These are phyloP conservation scores for Hystrix brachyura DNA, from an alignment of 2,113 vertebrate genomes.

Conservation along the genomic window DNA sequence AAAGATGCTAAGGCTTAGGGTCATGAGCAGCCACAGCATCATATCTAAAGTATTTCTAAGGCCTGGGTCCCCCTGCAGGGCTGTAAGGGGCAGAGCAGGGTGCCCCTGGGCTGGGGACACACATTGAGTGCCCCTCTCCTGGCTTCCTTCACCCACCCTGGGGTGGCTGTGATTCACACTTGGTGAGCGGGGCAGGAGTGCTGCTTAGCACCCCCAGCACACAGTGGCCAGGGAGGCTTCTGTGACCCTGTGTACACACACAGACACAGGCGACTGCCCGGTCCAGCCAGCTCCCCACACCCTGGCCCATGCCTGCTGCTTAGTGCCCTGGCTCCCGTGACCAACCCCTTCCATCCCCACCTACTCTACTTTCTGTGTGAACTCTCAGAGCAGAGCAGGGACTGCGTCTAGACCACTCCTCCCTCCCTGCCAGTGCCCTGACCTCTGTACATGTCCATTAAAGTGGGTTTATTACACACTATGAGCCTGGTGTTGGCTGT, in stretches of 20 bases:
- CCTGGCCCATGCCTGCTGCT: neutral
- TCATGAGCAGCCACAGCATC: neutral
- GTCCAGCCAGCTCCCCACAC: neutral
- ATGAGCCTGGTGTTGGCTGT: neutral
- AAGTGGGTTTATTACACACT: conserved; percentile 76
- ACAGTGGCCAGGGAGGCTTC: neutral
- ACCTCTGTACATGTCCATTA: conserved; percentile 70
- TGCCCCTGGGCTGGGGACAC: neutral
- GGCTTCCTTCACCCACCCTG: neutral
- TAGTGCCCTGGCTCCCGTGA: neutral
- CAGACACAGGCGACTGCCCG: neutral
- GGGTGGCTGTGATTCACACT: too few relatives aligned
- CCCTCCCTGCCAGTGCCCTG: neutral
- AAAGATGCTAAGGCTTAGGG: neutral
- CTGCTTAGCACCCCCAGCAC: too few relatives aligned
- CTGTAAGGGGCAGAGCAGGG: neutral
- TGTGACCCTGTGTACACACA: neutral
- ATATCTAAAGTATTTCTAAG: neutral
- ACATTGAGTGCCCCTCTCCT: neutral
- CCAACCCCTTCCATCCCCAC: neutral
- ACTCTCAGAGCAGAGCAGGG: neutral
- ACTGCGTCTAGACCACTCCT: neutral
- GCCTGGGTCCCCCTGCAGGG: neutral
- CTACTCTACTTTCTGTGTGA: neutral
- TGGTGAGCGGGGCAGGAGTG: too few relatives aligned